Evolutionary conservation across 1,140 invertebrate species (phyloP).

Genomic region (Tetranychus urticae): DNA sequence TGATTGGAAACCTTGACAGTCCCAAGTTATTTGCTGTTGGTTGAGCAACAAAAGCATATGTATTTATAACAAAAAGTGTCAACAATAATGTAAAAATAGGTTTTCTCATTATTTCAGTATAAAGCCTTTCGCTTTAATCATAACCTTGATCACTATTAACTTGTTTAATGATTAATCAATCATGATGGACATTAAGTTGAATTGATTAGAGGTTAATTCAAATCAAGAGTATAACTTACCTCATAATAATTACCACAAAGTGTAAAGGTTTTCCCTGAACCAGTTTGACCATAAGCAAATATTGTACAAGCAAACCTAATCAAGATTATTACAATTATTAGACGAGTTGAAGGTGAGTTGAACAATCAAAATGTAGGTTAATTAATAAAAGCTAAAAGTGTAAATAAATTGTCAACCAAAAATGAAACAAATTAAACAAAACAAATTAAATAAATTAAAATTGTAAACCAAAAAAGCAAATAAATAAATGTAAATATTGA

Average conservation of each 20-base stretch:
- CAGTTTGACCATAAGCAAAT: conserved; percentile 91
- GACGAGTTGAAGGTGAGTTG: too few species aligned
- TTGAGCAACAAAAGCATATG: not conserved
- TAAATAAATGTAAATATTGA: too few species aligned
- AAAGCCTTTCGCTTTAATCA: not conserved
- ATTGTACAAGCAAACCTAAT: conserved; percentile 58
- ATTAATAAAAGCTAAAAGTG: too few species aligned
- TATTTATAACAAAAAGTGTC: not conserved
- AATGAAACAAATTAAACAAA: too few species aligned
- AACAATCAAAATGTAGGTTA: too few species aligned
- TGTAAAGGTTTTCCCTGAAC: conserved; percentile 85
- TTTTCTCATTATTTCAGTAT: not conserved
- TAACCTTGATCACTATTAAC: not conserved
- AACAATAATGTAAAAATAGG: too few species aligned
- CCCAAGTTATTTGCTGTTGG: too few species aligned
- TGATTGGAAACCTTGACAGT: too few species aligned
- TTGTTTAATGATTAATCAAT: not conserved
- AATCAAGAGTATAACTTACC: conserved; percentile 13
- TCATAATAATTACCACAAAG: conserved; percentile 38
- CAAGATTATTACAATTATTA: too few species aligned
- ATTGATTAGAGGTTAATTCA: not conserved
- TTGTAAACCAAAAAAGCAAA: too few species aligned
- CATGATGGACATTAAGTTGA: not conserved
- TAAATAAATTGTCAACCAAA: too few species aligned
- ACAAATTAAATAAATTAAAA: too few species aligned